Evolutionary conservation across 2,888 invertebrate genomes (phyloP).

Genomic region (Cylindroiulus punctatus): DNA sequence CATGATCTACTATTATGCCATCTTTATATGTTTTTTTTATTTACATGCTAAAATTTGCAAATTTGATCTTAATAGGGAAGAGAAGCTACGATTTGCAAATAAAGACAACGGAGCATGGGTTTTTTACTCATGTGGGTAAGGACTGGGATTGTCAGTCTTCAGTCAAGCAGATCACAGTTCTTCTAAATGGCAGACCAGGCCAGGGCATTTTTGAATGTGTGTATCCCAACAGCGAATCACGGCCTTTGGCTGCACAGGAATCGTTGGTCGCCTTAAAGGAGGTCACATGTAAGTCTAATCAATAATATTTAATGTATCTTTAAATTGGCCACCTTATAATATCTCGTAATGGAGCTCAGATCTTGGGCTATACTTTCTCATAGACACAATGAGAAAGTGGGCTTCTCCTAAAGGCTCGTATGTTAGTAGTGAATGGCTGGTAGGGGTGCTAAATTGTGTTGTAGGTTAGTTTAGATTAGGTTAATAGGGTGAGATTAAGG

Average conservation of each 20-base stretch:
- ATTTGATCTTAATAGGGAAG: neutral
- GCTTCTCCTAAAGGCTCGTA: no score
- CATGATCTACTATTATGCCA: no score
- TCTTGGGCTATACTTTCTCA: no score
- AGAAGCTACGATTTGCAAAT: neutral
- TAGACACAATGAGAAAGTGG: no score
- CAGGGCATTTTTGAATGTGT: neutral
- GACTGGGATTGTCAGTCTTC: neutral
- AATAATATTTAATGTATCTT: neutral
- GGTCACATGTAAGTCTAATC: neutral
- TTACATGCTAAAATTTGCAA: neutral
- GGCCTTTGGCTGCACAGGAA: neutral
- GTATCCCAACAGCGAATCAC: neutral
- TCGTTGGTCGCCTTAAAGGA: neutral
- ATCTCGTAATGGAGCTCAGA: no score
- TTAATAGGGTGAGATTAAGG: no score
- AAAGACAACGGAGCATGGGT: neutral
- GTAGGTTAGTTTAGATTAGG: no score
- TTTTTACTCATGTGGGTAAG: neutral
- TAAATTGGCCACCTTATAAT: no score
- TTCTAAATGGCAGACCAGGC: neutral
- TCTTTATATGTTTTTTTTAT: no score
- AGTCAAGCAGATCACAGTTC: neutral
- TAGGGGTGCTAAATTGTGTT: no score
- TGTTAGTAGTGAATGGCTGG: no score